Conservation (phyloP, 1,140 invertebrate species). For the Platyscapa corneri region DNA sequence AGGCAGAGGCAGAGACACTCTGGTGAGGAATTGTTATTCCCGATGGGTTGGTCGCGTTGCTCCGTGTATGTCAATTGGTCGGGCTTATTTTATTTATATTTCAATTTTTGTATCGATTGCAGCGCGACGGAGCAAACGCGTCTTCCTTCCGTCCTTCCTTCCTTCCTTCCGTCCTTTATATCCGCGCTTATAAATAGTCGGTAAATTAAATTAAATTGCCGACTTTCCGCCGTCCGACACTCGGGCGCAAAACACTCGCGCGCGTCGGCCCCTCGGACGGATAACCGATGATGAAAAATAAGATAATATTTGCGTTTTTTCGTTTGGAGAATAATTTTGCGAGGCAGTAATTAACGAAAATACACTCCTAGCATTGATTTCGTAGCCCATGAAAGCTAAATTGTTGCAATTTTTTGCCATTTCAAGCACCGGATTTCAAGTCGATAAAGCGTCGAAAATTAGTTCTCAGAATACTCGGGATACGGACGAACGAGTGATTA, state of each 20-base stretch:
- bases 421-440: conserved; percentile 50
- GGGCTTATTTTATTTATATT: too few relatives aligned
- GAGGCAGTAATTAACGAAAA: not conserved
- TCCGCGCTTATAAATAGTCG: not conserved
- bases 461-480: conserved; percentile 44
- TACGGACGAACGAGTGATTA: conserved; percentile 42
- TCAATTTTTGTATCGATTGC: too few relatives aligned
- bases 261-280: not conserved
- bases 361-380: not conserved
- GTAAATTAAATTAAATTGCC: not conserved
- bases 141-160: not conserved
- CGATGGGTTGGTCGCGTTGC: not conserved
- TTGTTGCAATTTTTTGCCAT: conserved; percentile 22
- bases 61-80: not conserved
- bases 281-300: not conserved
- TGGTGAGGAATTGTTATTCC: not conserved
- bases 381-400: not conserved
- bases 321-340: not conserved
- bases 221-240: not conserved
- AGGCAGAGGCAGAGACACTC: too few relatives aligned
- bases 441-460: conserved; percentile 51
- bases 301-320: not conserved
- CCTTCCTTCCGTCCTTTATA: not conserved
- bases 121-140: too few relatives aligned
- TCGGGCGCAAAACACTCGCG: not conserved